A percentile compares a stretch with the other conserved stretches of the same genome.
Conservation (phyloP, 2,888 invertebrate genomes). For the Pseudococcus longispinus region DNA sequence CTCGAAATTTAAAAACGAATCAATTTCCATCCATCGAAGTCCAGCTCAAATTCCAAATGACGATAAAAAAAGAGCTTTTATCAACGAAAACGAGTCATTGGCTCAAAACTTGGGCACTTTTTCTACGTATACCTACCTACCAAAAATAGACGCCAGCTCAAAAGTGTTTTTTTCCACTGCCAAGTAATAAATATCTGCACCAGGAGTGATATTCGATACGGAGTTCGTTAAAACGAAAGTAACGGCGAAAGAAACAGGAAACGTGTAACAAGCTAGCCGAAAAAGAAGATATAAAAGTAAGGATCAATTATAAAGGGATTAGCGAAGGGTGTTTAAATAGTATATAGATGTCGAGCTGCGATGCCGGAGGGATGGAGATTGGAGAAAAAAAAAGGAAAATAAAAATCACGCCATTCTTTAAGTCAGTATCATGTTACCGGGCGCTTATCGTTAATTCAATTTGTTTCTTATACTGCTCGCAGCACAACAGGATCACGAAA, state of each 20-base stretch:
- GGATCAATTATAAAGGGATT: slow-evolving; percentile 34
- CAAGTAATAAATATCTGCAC: background rate
- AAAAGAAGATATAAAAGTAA: slow-evolving; percentile 8
- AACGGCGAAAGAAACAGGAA: slow-evolving; percentile 1
- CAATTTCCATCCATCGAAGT: no score
- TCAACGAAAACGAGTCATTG: no score
- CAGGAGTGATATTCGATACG: background rate
- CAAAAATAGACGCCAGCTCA: background rate
- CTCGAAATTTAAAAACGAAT: no score
- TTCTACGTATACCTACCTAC: no score
- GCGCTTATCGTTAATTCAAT: slow-evolving; percentile 11
- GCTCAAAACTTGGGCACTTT: no score
- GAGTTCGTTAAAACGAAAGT: slow-evolving; percentile 13
- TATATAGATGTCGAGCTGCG: background rate
- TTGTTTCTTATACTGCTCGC: background rate
- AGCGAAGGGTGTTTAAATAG: slow-evolving; percentile 31
- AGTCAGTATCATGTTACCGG: slow-evolving; percentile 2
- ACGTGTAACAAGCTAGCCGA: background rate
- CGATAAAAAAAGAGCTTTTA: no score
- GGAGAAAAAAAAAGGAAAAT: background rate
- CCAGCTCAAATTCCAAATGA: no score
- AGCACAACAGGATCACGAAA: background rate
- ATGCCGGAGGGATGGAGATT: background rate
- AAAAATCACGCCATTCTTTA: slow-evolving; percentile 7
- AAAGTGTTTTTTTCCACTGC: background rate